These are phyloP conservation scores for Peromyscus leucopus DNA, from an alignment of 2,113 vertebrate species.

Conservation along the genomic window DNA sequence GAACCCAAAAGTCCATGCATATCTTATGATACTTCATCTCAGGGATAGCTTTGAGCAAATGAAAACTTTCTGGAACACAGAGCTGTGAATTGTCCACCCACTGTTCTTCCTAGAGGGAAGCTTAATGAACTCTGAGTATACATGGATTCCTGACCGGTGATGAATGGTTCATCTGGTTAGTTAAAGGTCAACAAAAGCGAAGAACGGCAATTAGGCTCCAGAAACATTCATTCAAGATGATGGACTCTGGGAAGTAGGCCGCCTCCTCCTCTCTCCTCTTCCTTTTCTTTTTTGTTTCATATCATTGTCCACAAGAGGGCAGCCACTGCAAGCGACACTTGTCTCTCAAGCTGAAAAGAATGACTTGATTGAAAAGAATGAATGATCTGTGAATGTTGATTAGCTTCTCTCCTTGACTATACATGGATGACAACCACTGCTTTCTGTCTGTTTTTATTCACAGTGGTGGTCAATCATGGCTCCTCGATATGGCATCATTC, in stretches of 20 bases:
- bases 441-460: neutral
- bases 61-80: neutral
- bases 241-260: neutral
- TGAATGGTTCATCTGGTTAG: neutral
- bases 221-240: neutral
- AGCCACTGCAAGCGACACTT: neutral
- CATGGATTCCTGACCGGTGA: neutral
- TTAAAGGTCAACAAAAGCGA: neutral
- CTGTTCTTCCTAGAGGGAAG: neutral
- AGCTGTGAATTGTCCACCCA: neutral
- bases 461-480: neutral
- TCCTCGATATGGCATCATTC: neutral
- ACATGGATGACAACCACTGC: too few species aligned
- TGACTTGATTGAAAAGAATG: neutral
- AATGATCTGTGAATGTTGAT: neutral
- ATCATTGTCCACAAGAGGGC: constrained; percentile 41
- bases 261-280: neutral
- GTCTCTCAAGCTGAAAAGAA: neutral
- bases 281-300: neutral
- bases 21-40: neutral
- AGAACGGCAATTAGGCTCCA: neutral
- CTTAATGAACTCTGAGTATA: neutral
- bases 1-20: neutral
- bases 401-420: neutral
- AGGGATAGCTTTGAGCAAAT: neutral